phyloP scores from a whole-genome alignment of 1,140 invertebrate species.

The Magallana gigas region DNA sequence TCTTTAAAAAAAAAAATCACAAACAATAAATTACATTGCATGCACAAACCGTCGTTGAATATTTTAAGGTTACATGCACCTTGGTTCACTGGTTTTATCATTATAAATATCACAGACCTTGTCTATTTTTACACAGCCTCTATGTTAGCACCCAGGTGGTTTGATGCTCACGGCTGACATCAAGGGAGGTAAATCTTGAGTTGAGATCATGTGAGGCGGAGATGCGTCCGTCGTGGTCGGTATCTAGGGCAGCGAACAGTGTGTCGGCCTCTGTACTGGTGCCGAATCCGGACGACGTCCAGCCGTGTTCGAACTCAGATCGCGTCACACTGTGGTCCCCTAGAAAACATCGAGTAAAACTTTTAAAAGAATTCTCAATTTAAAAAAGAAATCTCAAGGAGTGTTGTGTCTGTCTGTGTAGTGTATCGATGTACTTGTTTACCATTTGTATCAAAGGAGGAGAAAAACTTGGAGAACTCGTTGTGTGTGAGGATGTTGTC shows the following conservation, averaged over 20 bases:
- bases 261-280: constrained; percentile 55
- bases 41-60: too few species aligned
- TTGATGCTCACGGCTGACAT: constrained; percentile 4
- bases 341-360: constrained; percentile 8
- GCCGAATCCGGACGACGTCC: constrained; percentile 60
- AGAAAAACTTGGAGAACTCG: constrained; percentile 64
- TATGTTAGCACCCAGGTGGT: too few species aligned
- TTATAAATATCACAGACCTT: too few species aligned
- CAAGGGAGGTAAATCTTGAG: constrained; percentile 12
- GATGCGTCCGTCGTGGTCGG: constrained; percentile 51
- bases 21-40: neutral
- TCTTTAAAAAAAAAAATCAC: neutral
- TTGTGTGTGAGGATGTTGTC: constrained; percentile 55
- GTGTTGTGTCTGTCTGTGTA: too few species aligned
- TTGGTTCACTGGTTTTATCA: too few species aligned
- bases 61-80: too few species aligned
- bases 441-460: constrained; percentile 63
- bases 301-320: constrained; percentile 63
- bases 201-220: constrained; percentile 57
- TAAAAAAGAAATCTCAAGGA: too few species aligned
- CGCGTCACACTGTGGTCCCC: constrained; percentile 58
- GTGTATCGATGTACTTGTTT: constrained; percentile 25
- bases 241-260: constrained; percentile 51
- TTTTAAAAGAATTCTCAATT: neutral
- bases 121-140: too few species aligned